Conservation (phyloP, 2,888 invertebrate species). For the Timema cristinae region DNA sequence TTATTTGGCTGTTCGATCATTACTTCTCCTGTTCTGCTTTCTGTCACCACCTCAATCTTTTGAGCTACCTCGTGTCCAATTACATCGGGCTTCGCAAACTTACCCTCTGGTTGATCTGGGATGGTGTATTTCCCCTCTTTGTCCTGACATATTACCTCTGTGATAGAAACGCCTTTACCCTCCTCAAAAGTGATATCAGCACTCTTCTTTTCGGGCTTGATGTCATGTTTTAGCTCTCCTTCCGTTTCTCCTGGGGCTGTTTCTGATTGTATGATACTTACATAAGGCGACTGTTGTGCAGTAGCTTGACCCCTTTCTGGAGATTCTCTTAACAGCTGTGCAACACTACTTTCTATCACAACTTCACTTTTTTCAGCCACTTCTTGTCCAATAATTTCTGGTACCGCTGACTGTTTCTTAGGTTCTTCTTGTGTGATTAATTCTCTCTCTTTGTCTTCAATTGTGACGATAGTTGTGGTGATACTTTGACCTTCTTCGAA, state of each 20-base stretch:
- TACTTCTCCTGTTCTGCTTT: conserved; percentile 43
- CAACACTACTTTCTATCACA: conserved; percentile 46
- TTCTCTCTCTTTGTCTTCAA: conserved; percentile 36
- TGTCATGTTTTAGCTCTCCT: conserved; percentile 43
- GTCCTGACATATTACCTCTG: conserved; percentile 51
- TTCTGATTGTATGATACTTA: conserved; percentile 49
- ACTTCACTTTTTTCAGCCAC: conserved; percentile 54
- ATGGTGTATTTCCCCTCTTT: conserved; percentile 41
- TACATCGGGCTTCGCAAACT: conserved; percentile 44
- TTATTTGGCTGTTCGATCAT: conserved; percentile 40
- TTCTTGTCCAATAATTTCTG: conserved; percentile 49
- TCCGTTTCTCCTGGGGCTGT: conserved; percentile 44
- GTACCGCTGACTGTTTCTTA: conserved; percentile 44
- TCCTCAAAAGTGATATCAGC: conserved; percentile 46
- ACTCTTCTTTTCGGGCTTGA: conserved; percentile 42
- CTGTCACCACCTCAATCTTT: conserved; percentile 39
- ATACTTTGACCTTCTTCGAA: conserved; percentile 40
- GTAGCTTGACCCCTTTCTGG: conserved; percentile 46
- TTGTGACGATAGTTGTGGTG: conserved; percentile 40
- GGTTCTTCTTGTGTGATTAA: conserved; percentile 44
- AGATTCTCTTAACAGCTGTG: conserved; percentile 46
- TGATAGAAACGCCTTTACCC: conserved; percentile 42
- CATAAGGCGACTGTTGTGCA: conserved; percentile 52
- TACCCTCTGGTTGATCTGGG: conserved; percentile 40
- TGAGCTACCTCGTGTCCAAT: conserved; percentile 49